Conservation (phyloP, 1,140 invertebrate species). For the Aphaenogaster floridana region DNA sequence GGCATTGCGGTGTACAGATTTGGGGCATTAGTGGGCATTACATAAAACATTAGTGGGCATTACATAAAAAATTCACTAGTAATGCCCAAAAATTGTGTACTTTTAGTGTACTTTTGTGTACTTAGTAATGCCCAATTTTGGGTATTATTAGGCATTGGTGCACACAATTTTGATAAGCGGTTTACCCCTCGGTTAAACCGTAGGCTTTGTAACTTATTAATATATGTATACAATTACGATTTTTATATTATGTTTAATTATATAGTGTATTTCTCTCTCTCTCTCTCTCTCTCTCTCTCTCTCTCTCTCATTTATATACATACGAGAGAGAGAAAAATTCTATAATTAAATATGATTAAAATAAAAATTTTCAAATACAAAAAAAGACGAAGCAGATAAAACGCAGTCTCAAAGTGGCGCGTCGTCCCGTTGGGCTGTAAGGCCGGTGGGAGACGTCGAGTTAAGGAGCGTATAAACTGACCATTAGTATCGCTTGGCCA, state of each 20-base stretch:
- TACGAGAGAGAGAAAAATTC: not conserved
- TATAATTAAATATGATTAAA: not conserved
- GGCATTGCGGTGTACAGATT: no score
- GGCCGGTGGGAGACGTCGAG: conserved; percentile 70
- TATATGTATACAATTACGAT: not conserved
- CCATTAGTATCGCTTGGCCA: conserved; percentile 86
- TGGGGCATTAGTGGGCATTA: no score
- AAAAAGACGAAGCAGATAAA: conserved; percentile 39
- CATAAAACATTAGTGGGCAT: no score
- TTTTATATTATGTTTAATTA: not conserved
- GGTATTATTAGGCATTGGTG: no score
- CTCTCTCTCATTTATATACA: no score
- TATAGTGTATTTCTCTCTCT: not conserved
- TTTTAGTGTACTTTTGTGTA: no score
- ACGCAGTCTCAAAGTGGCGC: conserved; percentile 51
- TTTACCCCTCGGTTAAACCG: not conserved
- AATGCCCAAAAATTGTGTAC: no score
- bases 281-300: no score
- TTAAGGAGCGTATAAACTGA: conserved; percentile 84
- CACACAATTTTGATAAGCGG: no score
- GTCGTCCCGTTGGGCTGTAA: conserved; percentile 49
- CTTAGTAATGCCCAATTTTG: no score
- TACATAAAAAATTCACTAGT: no score
- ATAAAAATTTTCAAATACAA: not conserved
- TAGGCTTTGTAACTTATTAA: not conserved